Conservation (phyloP, 2,113 vertebrate genomes). For the Phodopus roborovskii region DNA sequence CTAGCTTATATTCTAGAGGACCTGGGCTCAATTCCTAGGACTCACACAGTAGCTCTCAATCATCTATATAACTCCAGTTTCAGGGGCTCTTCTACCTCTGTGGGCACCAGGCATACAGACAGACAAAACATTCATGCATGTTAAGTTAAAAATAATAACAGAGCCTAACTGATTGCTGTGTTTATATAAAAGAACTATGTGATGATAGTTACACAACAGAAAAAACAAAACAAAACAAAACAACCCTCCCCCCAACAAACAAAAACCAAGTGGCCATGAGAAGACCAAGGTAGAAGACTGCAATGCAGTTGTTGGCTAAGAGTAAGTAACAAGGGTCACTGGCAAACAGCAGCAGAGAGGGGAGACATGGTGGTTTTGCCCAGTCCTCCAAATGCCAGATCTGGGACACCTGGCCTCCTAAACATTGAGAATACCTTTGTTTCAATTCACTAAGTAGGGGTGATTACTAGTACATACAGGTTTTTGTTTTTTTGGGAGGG, state of each 20-base stretch:
- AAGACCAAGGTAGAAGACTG: not conserved
- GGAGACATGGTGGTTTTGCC: not conserved
- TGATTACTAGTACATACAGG: not conserved
- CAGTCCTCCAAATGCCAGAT: not conserved
- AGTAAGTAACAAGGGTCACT: not conserved
- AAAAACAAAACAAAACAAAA: too few species aligned
- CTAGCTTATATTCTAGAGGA: not conserved
- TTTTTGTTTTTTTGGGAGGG: not conserved
- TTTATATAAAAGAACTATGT: not conserved
- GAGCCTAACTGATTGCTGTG: not conserved
- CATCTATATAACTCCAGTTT: not conserved
- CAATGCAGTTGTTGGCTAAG: not conserved
- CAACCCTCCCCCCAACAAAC: too few species aligned
- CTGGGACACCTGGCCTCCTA: not conserved
- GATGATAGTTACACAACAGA: not conserved
- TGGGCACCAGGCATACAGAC: not conserved
- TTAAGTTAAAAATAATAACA: not conserved
- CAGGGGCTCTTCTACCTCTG: not conserved
- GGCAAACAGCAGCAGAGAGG: not conserved
- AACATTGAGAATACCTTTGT: not conserved
- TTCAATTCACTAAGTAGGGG: not conserved
- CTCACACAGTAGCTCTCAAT: not conserved
- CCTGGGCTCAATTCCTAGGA: not conserved
- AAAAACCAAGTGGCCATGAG: not conserved
- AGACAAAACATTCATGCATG: not conserved